A percentile compares a stretch with the other conserved stretches of the same genome.
Conservation (phyloP, 2,113 vertebrate species). For the Megaceryle torquata region DNA sequence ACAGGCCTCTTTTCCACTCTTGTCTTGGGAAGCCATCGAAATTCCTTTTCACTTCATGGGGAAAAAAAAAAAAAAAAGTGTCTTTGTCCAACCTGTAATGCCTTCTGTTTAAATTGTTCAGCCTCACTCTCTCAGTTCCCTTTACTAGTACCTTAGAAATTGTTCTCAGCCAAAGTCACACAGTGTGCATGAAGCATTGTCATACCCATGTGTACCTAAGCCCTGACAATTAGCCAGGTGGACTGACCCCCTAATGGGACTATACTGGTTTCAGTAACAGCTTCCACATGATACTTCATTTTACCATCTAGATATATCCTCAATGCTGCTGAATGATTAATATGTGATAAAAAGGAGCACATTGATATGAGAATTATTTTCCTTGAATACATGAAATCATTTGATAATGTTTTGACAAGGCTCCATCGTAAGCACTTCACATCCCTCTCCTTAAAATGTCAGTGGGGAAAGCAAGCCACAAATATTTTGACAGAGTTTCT, state of each 20-base stretch:
- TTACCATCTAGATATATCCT: not conserved
- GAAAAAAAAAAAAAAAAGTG: not conserved
- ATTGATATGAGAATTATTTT: not conserved
- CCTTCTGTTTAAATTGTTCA: not conserved
- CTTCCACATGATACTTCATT: not conserved
- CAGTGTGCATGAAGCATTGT: not conserved
- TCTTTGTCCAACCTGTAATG: not conserved
- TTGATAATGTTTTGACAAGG: not conserved
- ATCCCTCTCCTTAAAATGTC: not conserved
- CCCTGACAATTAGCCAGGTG: not conserved
- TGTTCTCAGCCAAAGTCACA: not conserved
- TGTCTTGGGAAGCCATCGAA: not conserved
- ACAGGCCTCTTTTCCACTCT: not conserved
- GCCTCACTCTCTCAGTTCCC: not conserved
- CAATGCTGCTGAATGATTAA: not conserved
- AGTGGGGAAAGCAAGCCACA: not conserved
- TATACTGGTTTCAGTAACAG: not conserved
- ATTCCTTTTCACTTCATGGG: not conserved
- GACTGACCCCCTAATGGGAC: not conserved
- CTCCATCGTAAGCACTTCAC: not conserved
- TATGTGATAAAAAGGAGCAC: not conserved
- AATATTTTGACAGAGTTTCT: not conserved
- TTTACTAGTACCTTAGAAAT: not conserved
- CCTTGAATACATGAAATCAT: not conserved
- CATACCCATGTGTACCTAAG: not conserved